A percentile compares a stretch with the other conserved stretches of the same genome.
Conservation (phyloP, 2,888 invertebrate genomes). For the Tridacna crocea region DNA sequence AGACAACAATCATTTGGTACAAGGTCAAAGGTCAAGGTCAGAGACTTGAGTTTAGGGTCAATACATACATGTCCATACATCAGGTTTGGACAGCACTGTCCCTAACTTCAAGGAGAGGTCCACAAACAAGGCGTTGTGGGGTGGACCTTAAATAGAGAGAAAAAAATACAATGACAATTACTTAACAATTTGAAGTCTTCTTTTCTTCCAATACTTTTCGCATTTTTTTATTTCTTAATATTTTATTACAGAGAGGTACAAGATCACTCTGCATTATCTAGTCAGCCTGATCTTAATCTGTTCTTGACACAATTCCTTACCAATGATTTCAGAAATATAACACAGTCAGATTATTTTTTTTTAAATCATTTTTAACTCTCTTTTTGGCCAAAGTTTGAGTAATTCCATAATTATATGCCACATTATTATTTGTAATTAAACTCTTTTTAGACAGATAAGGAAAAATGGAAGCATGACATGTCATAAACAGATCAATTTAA, state of each 20-base stretch:
- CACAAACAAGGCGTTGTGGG: constrained; percentile 52
- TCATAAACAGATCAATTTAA: no score
- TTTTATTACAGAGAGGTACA: neutral
- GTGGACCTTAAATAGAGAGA: constrained; percentile 58
- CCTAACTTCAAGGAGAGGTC: constrained; percentile 46
- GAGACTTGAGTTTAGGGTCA: neutral
- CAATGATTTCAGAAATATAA: no score
- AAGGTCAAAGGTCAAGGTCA: neutral
- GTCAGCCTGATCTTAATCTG: no score
- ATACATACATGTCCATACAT: constrained; percentile 65
- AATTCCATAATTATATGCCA: no score
- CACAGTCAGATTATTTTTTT: no score
- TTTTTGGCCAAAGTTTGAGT: no score
- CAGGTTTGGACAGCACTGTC: constrained; percentile 42
- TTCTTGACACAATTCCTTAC: no score
- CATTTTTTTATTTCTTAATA: neutral
- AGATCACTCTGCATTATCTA: neutral
- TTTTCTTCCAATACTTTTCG: neutral
- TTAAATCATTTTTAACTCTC: no score
- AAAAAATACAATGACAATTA: constrained; percentile 1
- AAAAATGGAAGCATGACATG: no score
- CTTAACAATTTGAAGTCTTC: neutral
- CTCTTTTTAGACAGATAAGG: no score
- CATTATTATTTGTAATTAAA: no score
- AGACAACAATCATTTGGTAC: neutral